Evolutionary conservation across 2,113 vertebrate species (phyloP).

Genomic region (Podarcis muralis): DNA sequence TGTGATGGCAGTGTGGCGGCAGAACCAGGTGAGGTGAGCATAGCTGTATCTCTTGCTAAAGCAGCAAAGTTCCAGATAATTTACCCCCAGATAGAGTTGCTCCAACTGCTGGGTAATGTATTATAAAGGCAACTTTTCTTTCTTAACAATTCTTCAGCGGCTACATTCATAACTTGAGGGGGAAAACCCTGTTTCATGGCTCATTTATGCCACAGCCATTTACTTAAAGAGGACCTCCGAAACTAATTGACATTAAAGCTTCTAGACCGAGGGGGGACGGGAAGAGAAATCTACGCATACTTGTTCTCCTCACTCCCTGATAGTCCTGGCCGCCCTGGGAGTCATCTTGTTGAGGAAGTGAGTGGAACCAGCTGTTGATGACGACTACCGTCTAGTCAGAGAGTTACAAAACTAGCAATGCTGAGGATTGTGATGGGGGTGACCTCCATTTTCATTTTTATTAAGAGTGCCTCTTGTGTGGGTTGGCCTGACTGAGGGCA

Average conservation of each 20-base stretch:
- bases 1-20: neutral
- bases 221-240: neutral
- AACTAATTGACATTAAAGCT: neutral
- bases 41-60: neutral
- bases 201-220: neutral
- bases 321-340: too few species aligned
- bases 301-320: too few species aligned
- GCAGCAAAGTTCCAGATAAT: neutral
- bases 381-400: too few species aligned
- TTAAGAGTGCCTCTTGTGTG: too few species aligned
- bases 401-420: too few species aligned
- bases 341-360: too few species aligned
- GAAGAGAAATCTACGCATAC: too few species aligned
- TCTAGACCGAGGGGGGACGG: too few species aligned
- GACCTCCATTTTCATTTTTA: too few species aligned
- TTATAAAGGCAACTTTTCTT: neutral
- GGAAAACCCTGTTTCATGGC: neutral
- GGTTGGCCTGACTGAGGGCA: too few species aligned
- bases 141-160: neutral
- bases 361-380: too few species aligned
- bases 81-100: neutral
- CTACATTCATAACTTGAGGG: neutral
- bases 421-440: too few species aligned
- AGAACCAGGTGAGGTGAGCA: neutral
- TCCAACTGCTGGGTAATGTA: neutral